Conservation (phyloP, 2,888 invertebrate species). For the Stictocephala bisonia region DNA sequence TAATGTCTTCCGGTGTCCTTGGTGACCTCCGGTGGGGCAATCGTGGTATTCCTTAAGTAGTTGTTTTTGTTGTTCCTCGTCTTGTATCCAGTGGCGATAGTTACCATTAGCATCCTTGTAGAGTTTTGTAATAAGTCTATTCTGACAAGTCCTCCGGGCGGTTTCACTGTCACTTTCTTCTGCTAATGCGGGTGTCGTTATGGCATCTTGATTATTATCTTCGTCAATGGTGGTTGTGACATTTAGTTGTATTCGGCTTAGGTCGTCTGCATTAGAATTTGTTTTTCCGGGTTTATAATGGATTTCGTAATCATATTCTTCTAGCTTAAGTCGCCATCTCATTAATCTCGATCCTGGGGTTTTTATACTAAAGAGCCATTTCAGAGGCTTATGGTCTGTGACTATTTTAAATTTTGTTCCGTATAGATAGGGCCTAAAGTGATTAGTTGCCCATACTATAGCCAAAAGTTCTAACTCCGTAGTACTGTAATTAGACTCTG, state of each 20-base stretch:
- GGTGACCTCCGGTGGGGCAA: constrained; percentile 1
- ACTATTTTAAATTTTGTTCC: too few relatives aligned
- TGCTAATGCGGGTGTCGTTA: background rate
- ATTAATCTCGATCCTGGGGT: too few relatives aligned
- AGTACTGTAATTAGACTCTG: too few relatives aligned
- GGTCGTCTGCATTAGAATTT: background rate
- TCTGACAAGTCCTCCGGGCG: background rate
- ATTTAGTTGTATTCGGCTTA: background rate
- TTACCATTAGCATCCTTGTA: background rate
- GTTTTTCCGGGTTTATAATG: background rate
- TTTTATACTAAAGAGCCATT: too few relatives aligned
- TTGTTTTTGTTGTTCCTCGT: background rate
- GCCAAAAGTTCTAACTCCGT: too few relatives aligned
- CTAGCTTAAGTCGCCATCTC: too few relatives aligned
- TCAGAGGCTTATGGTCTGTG: too few relatives aligned
- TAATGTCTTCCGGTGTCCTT: background rate
- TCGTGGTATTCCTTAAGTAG: background rate
- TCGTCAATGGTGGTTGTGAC: too few relatives aligned
- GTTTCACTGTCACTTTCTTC: too few relatives aligned
- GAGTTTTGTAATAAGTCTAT: background rate
- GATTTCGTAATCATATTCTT: too few relatives aligned
- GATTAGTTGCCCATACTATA: too few relatives aligned
- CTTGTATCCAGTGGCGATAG: background rate
- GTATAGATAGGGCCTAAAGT: too few relatives aligned
- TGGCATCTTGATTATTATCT: background rate